Conservation (phyloP, 2,888 invertebrate genomes). For the Cataglyphis livida region DNA sequence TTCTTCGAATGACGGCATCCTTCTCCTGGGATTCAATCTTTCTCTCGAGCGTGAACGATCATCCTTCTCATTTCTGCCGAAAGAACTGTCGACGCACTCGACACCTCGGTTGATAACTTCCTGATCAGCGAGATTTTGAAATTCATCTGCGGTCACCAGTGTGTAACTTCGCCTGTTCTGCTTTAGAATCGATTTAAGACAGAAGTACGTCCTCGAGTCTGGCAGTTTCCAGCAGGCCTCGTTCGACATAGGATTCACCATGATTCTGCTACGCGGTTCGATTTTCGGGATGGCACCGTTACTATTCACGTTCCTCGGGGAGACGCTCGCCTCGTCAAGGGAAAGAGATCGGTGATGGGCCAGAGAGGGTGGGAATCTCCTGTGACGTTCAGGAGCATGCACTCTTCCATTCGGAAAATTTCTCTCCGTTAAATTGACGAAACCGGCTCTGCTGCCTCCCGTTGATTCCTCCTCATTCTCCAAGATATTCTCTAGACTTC, state of each 20-base stretch:
- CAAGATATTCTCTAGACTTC: conserved; percentile 82
- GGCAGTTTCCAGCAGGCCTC: conserved; percentile 67
- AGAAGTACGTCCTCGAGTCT: conserved; percentile 81
- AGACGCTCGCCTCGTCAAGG: conserved; percentile 54
- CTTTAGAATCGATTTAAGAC: conserved; percentile 83
- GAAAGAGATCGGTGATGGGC: conserved; percentile 41
- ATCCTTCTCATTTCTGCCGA: conserved; percentile 51
- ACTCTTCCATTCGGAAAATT: background rate
- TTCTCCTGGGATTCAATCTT: conserved; percentile 62
- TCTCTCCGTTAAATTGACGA: conserved; percentile 55
- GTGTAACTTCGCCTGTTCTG: conserved; percentile 82
- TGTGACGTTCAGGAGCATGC: background rate
- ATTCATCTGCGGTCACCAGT: conserved; percentile 79
- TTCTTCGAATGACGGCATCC: conserved; percentile 55
- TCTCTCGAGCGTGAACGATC: conserved; percentile 60
- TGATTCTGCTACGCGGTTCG: conserved; percentile 68
- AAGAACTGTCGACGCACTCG: conserved; percentile 53
- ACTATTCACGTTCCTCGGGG: background rate
- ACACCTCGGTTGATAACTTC: background rate
- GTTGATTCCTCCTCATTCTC: conserved; percentile 78
- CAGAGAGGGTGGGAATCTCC: conserved; percentile 33
- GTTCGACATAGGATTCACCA: conserved; percentile 78
- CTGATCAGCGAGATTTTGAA: conserved; percentile 63
- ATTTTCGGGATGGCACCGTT: conserved; percentile 80
- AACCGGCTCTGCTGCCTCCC: conserved; percentile 46